These are phyloP conservation scores for Limnothrissa miodon DNA, from an alignment of 2,113 vertebrate species.

Conservation along the genomic window DNA sequence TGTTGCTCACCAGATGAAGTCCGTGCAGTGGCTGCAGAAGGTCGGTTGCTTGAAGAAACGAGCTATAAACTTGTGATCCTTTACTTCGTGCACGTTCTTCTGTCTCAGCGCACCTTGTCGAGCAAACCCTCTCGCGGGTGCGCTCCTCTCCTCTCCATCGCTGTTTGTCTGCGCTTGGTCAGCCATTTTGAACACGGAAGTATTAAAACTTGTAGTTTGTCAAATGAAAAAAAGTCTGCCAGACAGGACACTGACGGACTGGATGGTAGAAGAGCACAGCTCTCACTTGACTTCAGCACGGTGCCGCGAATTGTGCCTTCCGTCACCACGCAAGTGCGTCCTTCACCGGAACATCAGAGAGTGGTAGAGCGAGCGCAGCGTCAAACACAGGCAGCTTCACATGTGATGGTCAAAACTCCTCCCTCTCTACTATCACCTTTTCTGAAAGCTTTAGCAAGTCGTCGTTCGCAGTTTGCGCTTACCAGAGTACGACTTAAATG, in stretches of 20 bases:
- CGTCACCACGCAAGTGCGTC: not conserved
- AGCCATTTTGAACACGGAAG: conserved; percentile 64
- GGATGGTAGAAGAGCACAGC: conserved; percentile 4
- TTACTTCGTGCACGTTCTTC: conserved; percentile 88
- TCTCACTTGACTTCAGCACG: not conserved
- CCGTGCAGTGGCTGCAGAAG: conserved; percentile 92
- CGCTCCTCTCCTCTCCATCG: conserved; percentile 76
- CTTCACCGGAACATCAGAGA: conserved; percentile 4
- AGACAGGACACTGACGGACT: not conserved
- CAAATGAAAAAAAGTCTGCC: not conserved
- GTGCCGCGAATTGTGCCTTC: not conserved
- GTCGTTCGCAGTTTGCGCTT: not conserved
- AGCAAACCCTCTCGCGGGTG: conserved; percentile 82
- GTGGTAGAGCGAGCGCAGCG: conserved; percentile 16
- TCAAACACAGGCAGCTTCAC: not conserved
- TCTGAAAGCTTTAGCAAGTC: not conserved
- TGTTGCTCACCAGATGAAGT: conserved; percentile 86
- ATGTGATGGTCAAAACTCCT: conserved; percentile 15
- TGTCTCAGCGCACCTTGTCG: conserved; percentile 85
- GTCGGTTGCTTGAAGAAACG: conserved; percentile 94
- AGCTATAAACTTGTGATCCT: conserved; percentile 88
- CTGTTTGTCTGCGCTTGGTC: conserved; percentile 62
- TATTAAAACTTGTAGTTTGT: conserved; percentile 19
- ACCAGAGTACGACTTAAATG: not conserved
- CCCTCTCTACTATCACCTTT: conserved; percentile 7